Percentiles rank a stretch among this genome's conserved stretches.
phyloP scores from a whole-genome alignment of 1,140 invertebrate genomes.

The Saccostrea glomerata region DNA sequence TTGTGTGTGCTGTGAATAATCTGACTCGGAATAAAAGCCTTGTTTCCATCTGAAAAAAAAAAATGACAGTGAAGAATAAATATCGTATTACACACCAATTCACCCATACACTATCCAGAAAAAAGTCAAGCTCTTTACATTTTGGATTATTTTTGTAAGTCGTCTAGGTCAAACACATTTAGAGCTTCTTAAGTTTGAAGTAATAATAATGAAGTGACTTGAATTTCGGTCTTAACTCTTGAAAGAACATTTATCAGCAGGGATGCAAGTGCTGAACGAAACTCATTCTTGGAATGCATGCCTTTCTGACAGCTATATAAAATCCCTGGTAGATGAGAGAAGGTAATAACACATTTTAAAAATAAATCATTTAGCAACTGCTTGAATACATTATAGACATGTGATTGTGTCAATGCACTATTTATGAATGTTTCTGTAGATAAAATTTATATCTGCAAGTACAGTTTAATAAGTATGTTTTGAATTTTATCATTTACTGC shows the following conservation, averaged over 20 bases:
- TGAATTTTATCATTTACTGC: too few species aligned
- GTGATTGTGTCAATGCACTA: too few species aligned
- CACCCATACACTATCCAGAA: background rate
- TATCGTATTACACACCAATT: constrained; percentile 16
- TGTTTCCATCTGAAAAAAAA: constrained; percentile 20
- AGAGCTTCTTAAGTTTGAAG: background rate
- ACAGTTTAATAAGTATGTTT: too few species aligned
- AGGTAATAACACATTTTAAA: background rate
- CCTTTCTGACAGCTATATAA: background rate
- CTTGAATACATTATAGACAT: too few species aligned
- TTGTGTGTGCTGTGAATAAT: background rate
- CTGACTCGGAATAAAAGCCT: background rate
- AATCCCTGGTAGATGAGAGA: background rate
- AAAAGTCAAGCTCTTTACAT: background rate
- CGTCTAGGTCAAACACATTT: constrained; percentile 19
- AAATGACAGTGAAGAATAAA: background rate
- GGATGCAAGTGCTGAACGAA: background rate
- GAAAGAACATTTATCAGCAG: constrained; percentile 6
- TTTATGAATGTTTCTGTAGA: too few species aligned
- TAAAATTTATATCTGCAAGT: too few species aligned
- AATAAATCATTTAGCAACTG: background rate
- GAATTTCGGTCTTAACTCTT: background rate
- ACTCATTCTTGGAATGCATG: background rate
- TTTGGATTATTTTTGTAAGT: background rate
- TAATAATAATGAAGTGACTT: background rate